Base-by-base conservation (phyloP, 2,797 vertebrate genomes). In the Ciconia nigra region DNA sequence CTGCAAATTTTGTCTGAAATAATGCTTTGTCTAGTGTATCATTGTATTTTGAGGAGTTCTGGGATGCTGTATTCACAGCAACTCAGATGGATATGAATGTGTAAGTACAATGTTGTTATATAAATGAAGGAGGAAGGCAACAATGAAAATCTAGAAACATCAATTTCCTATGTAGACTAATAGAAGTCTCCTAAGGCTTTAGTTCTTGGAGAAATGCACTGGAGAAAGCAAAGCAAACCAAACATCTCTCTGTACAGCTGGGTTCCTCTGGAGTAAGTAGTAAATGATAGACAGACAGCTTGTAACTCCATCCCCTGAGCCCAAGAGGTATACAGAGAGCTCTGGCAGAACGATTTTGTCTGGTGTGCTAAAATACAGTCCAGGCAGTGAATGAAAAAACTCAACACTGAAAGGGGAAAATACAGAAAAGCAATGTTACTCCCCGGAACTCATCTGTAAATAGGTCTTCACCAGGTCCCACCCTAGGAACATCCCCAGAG, bases 161-260 rank as follows among this genome's bases (percentile, higher is more conserved):
- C 61, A 10, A 12, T n/a, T 92, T 93, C 39, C 28, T 46, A 3
- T 21, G 31, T 54, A 67, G 91, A 91, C 71, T 66, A 93, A 67
- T 33, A 67, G 33, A 83, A 83, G 16, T 69, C 29, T 66, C 44
- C 33, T 65, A 39, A 83, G 83, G 46, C 57, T 88, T 86, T 81
- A 24, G 46, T 76, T 91, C 46, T 57, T 73, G 52, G 41, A 83
- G 77, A 78, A 90, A 61, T 55, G 26, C 77, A 72, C 79, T 73
- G 66, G 67, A 97, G 78, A 90, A 95, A 80, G 59, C 51, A 92
- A 90, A 94, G 31, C 74, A 79, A 86, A 80, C 22, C 67, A 86
- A 49, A 59, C n/a, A 61, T 87, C 41, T 46, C 46, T 84, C 29
- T 54, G 42, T 80, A 58, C 55, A 62, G 49, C 7, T 78, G 83